These are phyloP conservation scores for Sylvia borin DNA, from an alignment of 2,797 vertebrate species.

Conservation along the genomic window DNA sequence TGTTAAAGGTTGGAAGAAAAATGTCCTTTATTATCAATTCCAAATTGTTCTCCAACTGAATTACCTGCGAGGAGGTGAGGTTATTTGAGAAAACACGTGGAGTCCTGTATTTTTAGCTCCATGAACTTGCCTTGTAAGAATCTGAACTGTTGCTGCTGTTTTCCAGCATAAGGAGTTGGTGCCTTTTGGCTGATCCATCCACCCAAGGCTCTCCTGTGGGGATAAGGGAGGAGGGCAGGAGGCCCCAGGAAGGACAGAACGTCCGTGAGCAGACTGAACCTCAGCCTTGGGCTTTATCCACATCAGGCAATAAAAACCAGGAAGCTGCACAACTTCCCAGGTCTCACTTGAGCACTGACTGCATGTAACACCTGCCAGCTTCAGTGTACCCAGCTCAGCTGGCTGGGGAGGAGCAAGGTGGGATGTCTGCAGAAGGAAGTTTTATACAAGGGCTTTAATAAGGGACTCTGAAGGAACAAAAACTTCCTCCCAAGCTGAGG, in stretches of 20 bases:
- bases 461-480: neutral
- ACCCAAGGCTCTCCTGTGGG: neutral
- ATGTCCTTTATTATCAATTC: constrained; percentile 19
- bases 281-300: neutral
- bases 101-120: neutral
- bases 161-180: neutral
- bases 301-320: neutral
- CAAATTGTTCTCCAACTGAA: constrained; percentile 36
- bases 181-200: neutral
- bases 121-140: neutral
- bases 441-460: neutral
- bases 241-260: neutral
- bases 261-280: neutral
- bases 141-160: neutral
- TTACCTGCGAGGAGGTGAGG: neutral
- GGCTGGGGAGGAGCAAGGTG: neutral
- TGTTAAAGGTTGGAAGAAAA: constrained; percentile 18
- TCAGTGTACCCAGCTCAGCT: neutral
- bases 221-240: accelerated
- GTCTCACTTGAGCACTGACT: neutral
- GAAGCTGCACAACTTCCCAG: neutral
- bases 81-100: neutral
- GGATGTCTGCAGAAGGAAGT: neutral
- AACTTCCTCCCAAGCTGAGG: neutral
- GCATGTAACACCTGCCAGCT: neutral